Evolutionary conservation across 1,140 invertebrate genomes (phyloP), one percentile per base, ranked within the genome.

Genomic region (Ceratitis capitata): DNA sequence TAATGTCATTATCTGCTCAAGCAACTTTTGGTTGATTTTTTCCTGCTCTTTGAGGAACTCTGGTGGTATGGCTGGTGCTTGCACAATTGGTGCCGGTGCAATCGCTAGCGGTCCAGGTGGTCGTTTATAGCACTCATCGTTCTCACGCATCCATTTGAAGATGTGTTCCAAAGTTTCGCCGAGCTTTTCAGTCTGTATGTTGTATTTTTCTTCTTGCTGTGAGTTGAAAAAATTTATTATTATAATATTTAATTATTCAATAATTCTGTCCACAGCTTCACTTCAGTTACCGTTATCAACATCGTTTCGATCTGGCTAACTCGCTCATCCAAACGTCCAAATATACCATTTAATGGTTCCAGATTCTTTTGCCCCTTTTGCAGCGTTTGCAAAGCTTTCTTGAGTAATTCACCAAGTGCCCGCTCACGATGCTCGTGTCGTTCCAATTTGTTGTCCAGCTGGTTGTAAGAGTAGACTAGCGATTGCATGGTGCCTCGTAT

Each of bases 361-460:
- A 96, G 89, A 12, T 93, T 93, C 85, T 95, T 93, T 78, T 96
- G 94, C 94, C 95, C 94, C 89, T 96, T 96, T 61, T 96, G 96
- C n/a, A 97, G 90, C 0, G 93, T 90, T 0, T 92, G 89, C 47
- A 98, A 90, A 1, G 94, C 94, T 90, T 95, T 96, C 92, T 97
- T 97, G 7, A 97, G 88, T 84, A 96, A 94, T 84, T 97, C 96
- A 1, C 96, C 96, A 2, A 97, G 91, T 9, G 95, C 95, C 56
- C 95, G 94, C 89, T 97, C 96, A 19, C 97, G 92, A 84, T 94
- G 94, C 90, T 98, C 97, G 90, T 98, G 97, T 35, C 97, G 92
- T 88, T 97, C 96, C 86, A 98, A 90, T 92, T 97, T 97, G 88
- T 96, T 96, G 64, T 96, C 96, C 85, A 95, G 95, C 32, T 94